Base-by-base conservation (phyloP, 53 echinoderm and acorn worm genomes). In the Patiria pectinifera region DNA sequence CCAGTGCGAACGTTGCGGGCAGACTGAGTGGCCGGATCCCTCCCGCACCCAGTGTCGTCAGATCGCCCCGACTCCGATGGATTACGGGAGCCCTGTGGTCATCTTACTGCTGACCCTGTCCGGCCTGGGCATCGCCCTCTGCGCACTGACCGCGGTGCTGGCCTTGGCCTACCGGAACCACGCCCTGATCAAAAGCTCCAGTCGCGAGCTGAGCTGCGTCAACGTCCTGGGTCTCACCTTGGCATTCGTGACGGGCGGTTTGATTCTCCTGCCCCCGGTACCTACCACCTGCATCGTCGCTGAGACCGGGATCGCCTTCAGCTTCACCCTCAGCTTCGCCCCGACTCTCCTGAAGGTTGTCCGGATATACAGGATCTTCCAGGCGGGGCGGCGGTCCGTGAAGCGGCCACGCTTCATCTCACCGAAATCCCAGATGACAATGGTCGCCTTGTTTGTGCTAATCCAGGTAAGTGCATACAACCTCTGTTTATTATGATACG, bases 351-450 rank as follows among this genome's bases (percentile, higher is more conserved):
- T 70, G 69, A 86, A 86, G 70, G 86, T 86, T 1, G 71, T 86
- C 66, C 23, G 86, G 24, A 86, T 86, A 22, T 86, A 86, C 86
- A n/a, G 86, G n/a, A 86, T 86, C 71, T 86, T 86, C 71, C 19
- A 43, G 70, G 86, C 86, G 24, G 71, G 86, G 11, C 61, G 69
- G 46, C 35, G 59, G 23, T 86, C 86, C n/a, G 70, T 70, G 6
- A 86, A 70, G 45, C 86, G 86, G 16, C 86, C 86, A 15, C n/a
- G 86, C n/a, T 69, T 86, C 44, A 69, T 48, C 69, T 43, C 69
- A 66, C 86, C 86, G 16, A 86, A 19, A 48, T 21, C 86, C 3
- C 86, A 86, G 47, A 12, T 86, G 4, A 45, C 45, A 18, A 86
- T 86, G 69, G 47, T 44, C 18, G 45, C 0, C 45, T 24, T 86